Evolutionary conservation across 2,888 invertebrate species (phyloP), one percentile per base, ranked within the genome.

Genomic region (Drosophila subquinaria): DNA sequence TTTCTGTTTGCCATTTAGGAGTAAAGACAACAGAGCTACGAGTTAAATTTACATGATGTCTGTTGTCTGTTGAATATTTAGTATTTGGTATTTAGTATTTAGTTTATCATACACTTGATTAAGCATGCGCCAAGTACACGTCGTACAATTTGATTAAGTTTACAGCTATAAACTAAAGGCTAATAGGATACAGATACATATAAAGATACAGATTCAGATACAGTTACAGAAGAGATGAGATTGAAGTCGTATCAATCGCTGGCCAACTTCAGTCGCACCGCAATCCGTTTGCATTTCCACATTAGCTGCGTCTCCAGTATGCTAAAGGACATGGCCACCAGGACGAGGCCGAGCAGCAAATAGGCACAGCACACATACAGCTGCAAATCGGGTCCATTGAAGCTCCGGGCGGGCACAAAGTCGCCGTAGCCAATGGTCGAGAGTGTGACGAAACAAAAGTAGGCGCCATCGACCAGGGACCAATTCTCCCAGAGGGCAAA

Each of bases 321-420:
- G 92, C 96, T 96, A 89, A 97, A 97, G 62, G 96, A 96, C 96
- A 96, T 97, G 10, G 97, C 97, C 86, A 97, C 96, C 66, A 97
- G 93, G 68, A 97, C 95, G 13, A 97, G 94, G 33, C 97, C 97
- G 70, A 97, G 94, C 73, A 97, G 94, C 75, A 97, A 93, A 91
- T 97, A 97, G 11, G 96, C 94, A 93, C 96, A 96, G 90, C 96
- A 96, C 51, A 96, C 96, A 70, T 96, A 95, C 91, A 97, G 94
- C 90, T 96, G 96, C 55, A 96, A 93, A 47, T 93, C 92, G 17
- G 93, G 93, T 0, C 93, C 93, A 66, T 93, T 93, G 55, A 93
- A 92, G 59, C 93, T 93, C 35, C 90, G 86, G 42, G 91, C 87
- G 0, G 96, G 96, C 63, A 96, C 94, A 79, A 96, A 94, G 90